Evolutionary conservation across 2,888 invertebrate species (phyloP), one percentile per base, ranked within the genome.

Genomic region (Eupithecia subfuscata): DNA sequence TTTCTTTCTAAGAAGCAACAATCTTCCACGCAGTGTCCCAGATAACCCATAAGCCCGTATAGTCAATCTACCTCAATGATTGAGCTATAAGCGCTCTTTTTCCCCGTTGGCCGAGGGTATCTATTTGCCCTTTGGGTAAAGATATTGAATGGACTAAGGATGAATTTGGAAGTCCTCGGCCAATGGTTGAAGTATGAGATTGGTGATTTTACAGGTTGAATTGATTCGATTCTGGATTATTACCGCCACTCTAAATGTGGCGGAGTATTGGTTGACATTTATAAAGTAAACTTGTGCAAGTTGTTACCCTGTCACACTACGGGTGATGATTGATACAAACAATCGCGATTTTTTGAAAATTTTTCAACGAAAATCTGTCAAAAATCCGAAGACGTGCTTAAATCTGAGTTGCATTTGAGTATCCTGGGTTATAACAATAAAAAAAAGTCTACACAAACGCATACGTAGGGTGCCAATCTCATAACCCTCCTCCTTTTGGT

Each of bases 21-120:
- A 64, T 34, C 74, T 78, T 60, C 25, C 12, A 60, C 70, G 56
- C 75, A 76, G 75, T 75, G 78, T 75, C 67, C 60, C 64, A 63
- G 77, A 79, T 78, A 75, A 76, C 77, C 70, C 65, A 74, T 69
- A 76, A 75, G 71, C 75, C 71, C 48, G 40, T 69, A 71, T 71
- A 73, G 71, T 73, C 75, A 75, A 76, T 75, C 75, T 72, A 76
- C 70, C 69, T 69, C 78, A 75, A 78, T 80, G 76, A 82, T 81
- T 73, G 79, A 77, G 75, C 75, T 78, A 77, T 81, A 78, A 82
- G 81, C 76, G 78, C 78, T 76, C 74, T 76, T 70, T 78, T 75
- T 74, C 67, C 76, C 80, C 78, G 75, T 79, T 79, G 79, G 77
- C 75, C 75, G 67, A 80, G 76, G 79, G 79, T 75, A 79, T 77